Conservation (phyloP, 2,113 vertebrate genomes). For the Albula goreensis region DNA sequence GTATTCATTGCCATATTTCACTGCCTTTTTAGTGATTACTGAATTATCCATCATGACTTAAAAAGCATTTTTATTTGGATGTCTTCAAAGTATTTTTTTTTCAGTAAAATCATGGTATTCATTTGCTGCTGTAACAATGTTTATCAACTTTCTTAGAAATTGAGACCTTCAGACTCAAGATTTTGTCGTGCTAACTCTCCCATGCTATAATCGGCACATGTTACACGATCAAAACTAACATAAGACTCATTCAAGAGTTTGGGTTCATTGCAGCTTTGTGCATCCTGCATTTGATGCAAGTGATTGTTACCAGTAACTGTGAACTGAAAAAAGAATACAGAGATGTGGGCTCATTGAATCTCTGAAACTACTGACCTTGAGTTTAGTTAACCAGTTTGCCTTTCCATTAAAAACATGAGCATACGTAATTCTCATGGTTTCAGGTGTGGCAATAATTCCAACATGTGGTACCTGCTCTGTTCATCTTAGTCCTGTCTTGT, state of each 20-base stretch:
- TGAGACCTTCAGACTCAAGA: neutral
- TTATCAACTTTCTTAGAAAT: neutral
- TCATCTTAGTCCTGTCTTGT: constrained; percentile 34
- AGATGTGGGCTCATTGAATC: neutral
- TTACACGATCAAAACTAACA: no score
- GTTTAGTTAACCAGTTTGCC: constrained; percentile 44
- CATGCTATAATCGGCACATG: no score
- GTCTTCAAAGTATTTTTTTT: neutral
- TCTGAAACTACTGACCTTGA: constrained; percentile 36
- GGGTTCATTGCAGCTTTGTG: no score
- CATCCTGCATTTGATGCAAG: no score
- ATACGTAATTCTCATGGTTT: constrained; percentile 8
- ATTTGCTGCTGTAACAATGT: neutral
- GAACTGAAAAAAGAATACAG: no score
- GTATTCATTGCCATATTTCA: neutral
- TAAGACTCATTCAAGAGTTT: no score
- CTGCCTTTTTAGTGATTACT: neutral
- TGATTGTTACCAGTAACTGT: no score
- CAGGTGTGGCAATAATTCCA: constrained; percentile 46
- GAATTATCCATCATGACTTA: neutral
- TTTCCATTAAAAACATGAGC: neutral
- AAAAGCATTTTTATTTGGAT: neutral
- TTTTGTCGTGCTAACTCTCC: constrained; percentile 28
- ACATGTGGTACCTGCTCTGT: constrained; percentile 45
- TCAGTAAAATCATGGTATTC: neutral